Percentiles rank a stretch among this genome's conserved stretches.
Evolutionary conservation across 2,113 vertebrate genomes (phyloP).

Genomic region (Hemibates koningsi): DNA sequence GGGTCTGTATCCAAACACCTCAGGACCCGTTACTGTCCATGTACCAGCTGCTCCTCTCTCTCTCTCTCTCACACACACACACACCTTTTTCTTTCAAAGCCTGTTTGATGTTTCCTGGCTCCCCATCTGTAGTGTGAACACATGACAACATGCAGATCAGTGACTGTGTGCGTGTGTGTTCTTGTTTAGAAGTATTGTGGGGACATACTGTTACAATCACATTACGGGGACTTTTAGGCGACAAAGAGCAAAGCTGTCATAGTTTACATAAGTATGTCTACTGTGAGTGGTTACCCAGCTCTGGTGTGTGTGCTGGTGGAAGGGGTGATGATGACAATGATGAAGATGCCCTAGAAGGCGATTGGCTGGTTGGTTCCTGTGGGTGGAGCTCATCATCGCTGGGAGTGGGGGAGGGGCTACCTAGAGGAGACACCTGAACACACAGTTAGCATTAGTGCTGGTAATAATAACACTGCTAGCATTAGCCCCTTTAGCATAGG

Average conservation of each 20-base stretch:
- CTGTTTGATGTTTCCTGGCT: background rate
- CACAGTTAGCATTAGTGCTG: background rate
- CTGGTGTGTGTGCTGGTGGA: background rate
- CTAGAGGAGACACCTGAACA: background rate
- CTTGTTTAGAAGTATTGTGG: background rate
- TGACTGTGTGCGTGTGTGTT: too few species aligned
- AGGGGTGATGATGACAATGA: background rate
- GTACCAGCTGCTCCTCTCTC: background rate
- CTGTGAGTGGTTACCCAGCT: background rate
- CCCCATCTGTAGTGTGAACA: background rate
- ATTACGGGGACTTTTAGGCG: background rate
- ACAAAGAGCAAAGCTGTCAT: background rate
- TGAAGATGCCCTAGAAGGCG: conserved; percentile 25
- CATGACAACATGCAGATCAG: background rate
- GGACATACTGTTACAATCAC: background rate
- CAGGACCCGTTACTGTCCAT: background rate
- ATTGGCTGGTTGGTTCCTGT: conserved; percentile 10
- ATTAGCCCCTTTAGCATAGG: background rate
- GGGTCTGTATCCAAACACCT: background rate
- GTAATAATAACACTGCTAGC: background rate
- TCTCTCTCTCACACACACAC: too few species aligned
- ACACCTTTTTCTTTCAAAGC: background rate
- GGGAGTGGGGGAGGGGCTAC: conserved; percentile 8
- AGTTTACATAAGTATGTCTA: background rate
- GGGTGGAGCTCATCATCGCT: background rate